Evolutionary conservation across 1,140 invertebrate genomes (phyloP).

Genomic region (Formica exsecta): DNA sequence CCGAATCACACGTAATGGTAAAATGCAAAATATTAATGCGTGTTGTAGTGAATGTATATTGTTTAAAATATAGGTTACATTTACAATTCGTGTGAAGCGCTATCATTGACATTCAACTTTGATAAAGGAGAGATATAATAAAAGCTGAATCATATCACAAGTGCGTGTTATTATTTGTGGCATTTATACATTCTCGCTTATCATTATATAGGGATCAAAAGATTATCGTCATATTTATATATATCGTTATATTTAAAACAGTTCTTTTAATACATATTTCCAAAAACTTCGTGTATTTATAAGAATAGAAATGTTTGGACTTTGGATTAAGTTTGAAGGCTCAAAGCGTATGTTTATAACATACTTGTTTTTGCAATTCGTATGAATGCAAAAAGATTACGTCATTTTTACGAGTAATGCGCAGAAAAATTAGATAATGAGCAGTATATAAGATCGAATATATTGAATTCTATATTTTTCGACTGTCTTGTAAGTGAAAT

Average conservation of each 20-base stretch:
- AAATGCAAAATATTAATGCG: not conserved
- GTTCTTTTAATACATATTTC: too few relatives aligned
- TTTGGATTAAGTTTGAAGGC: not conserved
- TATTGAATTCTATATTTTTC: not conserved
- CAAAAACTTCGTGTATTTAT: too few relatives aligned
- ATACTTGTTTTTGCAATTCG: not conserved
- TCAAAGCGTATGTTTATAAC: not conserved
- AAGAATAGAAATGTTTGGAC: not conserved
- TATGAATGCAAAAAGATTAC: not conserved
- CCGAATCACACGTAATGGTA: too few relatives aligned
- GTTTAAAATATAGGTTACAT: not conserved
- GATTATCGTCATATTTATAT: not conserved
- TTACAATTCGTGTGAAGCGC: not conserved
- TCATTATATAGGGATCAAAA: not conserved
- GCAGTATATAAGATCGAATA: not conserved
- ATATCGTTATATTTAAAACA: not conserved
- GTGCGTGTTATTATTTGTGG: not conserved
- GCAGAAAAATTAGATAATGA: not conserved
- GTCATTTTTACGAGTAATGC: not conserved
- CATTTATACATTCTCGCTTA: not conserved
- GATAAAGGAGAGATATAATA: not conserved
- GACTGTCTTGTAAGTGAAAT: not conserved
- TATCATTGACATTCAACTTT: conserved; percentile 24
- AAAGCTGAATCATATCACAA: not conserved
- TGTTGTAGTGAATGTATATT: not conserved